These are phyloP conservation scores for Lysiphlebus fabarum DNA, from an alignment of 1,140 invertebrate genomes.

Conservation along the genomic window DNA sequence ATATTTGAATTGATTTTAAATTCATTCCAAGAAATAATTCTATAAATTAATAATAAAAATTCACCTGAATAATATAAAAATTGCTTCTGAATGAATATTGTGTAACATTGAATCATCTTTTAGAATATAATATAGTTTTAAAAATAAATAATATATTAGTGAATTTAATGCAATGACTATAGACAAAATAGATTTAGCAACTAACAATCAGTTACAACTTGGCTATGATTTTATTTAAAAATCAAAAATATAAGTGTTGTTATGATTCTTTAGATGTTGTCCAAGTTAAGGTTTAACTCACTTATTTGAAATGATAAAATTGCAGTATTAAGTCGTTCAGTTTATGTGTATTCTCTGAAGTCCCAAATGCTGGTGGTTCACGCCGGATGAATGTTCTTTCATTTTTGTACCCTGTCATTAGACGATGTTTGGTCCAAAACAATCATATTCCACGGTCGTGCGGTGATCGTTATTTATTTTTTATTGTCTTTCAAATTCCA, in stretches of 20 bases:
- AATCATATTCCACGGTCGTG: slow-evolving; percentile 43
- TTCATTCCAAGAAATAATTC: slow-evolving; percentile 17
- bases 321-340: slow-evolving; percentile 56
- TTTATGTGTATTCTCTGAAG: slow-evolving; percentile 58
- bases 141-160: not conserved
- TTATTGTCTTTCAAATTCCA: no score
- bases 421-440: slow-evolving; percentile 48
- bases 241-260: slow-evolving; percentile 44
- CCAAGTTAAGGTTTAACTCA: not conserved
- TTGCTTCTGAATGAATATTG: slow-evolving; percentile 20
- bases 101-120: not conserved
- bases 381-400: slow-evolving; percentile 31
- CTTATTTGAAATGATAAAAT: slow-evolving; percentile 54
- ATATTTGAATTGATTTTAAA: slow-evolving; percentile 9
- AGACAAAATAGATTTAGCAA: slow-evolving; percentile 3
- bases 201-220: slow-evolving; percentile 42
- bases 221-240: slow-evolving; percentile 54
- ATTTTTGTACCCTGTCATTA: slow-evolving; percentile 50
- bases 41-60: slow-evolving; percentile 20
- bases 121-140: not conserved
- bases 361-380: slow-evolving; percentile 40
- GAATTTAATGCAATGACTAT: not conserved
- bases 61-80: slow-evolving; percentile 19
- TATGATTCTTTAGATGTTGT: not conserved
- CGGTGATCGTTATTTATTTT: slow-evolving; percentile 26